Evolutionary conservation across 2,888 invertebrate species (phyloP), one percentile per base, ranked within the genome.

Genomic region (Ceratothoa steindachneri): DNA sequence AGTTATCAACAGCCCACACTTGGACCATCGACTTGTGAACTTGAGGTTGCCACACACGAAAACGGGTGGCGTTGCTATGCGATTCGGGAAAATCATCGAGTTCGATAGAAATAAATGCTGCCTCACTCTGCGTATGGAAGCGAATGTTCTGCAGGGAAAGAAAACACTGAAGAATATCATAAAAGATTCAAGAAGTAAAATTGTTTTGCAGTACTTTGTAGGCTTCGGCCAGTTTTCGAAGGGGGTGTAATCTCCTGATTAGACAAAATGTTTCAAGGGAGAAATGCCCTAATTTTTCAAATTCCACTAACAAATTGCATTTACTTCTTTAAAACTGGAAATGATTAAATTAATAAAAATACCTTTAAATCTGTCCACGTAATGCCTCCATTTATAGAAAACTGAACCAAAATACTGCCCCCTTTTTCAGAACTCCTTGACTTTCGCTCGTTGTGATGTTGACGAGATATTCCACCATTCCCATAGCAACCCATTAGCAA

Each of bases 41-140:
- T 81, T 84, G 84, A 1, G 85, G 84, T 73, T 85, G 85, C 85
- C 85, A 85, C 72, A 85, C 83, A 51, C 85, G 79, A 74, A 85
- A 83, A 67, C 84, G 81, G 19, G 85, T 85, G 12, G 84, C 82
- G 80, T 85, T 85, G 30, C 83, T 83, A 52, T 80, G 81, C 0
- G 84, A 83, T 27, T 77, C 30, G 1, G 81, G 81, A 72, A 82
- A 79, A 51, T 84, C 83, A 2, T 83, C 69, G 2, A 81, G 78
- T 15, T 84, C 73, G 72, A 83, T 82, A 78, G 83, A 83, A 29
- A 78, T 64, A 72, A 83, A 84, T 19, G 73, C 67, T 2, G 81
- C 80, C 31, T 73, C 31, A 2, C 72, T 72, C 41, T 77, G 75
- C 5, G 77, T 53, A n/a, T 60, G 66, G 74, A 77, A 81, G 70